Conservation (phyloP, 2,888 invertebrate genomes). For the Parnassius orleans region DNA sequence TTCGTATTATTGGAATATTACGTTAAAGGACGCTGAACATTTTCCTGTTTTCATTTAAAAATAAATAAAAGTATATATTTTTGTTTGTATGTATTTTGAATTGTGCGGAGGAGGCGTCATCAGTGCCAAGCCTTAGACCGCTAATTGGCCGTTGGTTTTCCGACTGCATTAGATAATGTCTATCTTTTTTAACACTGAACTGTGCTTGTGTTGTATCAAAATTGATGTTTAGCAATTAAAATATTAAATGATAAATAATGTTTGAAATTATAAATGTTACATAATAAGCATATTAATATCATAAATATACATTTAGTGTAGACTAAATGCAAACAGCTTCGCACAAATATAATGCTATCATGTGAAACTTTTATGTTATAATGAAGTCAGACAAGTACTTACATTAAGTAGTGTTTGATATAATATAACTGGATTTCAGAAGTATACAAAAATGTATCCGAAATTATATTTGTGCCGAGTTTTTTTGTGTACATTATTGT, state of each 20-base stretch:
- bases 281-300: slow-evolving; percentile 24
- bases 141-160: too few species aligned
- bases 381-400: slow-evolving; percentile 8
- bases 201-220: neutral
- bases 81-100: too few species aligned
- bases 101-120: neutral
- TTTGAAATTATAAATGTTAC: slow-evolving; percentile 34
- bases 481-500: neutral
- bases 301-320: neutral
- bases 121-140: neutral
- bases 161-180: too few species aligned
- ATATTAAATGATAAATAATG: slow-evolving; percentile 27
- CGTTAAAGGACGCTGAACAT: too few species aligned
- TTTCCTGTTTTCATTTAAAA: too few species aligned
- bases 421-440: too few species aligned
- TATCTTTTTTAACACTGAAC: too few species aligned
- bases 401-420: neutral
- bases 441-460: neutral
- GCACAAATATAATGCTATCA: slow-evolving; percentile 44
- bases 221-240: neutral
- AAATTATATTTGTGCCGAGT: slow-evolving; percentile 12
- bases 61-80: too few species aligned
- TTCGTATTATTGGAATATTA: too few species aligned
- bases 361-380: slow-evolving; percentile 4
- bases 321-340: slow-evolving; percentile 28